A percentile compares a stretch with the other conserved stretches of the same genome.
Evolutionary conservation across 2,888 invertebrate species (phyloP).

Genomic region (Eledona agricola): DNA sequence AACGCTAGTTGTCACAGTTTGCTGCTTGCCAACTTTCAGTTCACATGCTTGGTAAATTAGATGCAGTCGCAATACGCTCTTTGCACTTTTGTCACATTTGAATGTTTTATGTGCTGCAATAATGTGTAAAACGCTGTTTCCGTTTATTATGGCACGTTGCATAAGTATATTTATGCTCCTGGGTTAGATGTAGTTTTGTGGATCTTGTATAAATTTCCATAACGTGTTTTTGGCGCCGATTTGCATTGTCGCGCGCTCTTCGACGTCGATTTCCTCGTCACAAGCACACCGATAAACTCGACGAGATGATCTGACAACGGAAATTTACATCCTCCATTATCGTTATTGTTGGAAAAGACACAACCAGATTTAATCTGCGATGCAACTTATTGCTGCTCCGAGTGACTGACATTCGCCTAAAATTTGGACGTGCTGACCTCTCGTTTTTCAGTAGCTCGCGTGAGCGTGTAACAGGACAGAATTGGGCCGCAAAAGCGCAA

Average conservation of each 20-base stretch:
- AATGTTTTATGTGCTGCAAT: no score
- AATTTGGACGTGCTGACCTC: no score
- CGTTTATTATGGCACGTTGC: no score
- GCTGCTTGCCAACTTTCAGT: no score
- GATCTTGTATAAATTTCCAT: conserved; percentile 23
- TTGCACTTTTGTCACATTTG: no score
- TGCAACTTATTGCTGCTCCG: conserved; percentile 37
- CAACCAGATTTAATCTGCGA: conserved; percentile 38
- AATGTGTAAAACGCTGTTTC: no score
- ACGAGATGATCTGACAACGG: conserved; percentile 21
- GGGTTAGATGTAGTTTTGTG: no score
- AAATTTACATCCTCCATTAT: conserved; percentile 36
- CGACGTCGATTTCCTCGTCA: conserved; percentile 25
- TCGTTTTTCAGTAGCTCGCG: conserved; percentile 13
- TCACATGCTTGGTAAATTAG: no score
- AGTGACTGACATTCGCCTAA: conserved; percentile 34
- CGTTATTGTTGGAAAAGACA: conserved; percentile 35
- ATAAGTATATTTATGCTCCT: no score
- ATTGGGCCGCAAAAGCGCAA: conserved; percentile 24
- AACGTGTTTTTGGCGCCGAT: conserved; percentile 22
- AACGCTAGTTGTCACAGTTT: no score
- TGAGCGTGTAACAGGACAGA: conserved; percentile 9
- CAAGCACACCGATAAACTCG: conserved; percentile 30
- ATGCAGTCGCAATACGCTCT: no score
- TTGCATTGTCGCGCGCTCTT: conserved; percentile 18